These are phyloP conservation scores for Pteropus alecto DNA, from an alignment of 2,113 vertebrate genomes.

Conservation along the genomic window DNA sequence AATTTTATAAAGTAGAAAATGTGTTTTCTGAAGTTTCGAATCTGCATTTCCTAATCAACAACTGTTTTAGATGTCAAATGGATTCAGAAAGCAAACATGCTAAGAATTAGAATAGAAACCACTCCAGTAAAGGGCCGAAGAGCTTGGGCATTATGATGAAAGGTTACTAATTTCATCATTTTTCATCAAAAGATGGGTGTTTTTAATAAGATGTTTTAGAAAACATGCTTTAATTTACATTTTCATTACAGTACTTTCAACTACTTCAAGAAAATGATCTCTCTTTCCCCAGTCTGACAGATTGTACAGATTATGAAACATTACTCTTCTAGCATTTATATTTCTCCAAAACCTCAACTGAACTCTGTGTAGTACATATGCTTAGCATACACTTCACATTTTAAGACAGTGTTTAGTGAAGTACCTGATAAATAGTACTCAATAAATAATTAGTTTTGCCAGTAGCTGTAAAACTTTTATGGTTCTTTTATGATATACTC, in stretches of 20 bases:
- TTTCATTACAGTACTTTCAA: conserved; percentile 44
- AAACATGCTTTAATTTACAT: neutral
- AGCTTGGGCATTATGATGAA: conserved; percentile 6
- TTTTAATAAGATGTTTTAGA: conserved; percentile 48
- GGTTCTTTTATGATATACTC: neutral
- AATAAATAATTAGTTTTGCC: neutral
- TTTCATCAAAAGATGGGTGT: conserved; percentile 50
- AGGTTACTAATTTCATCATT: conserved; percentile 51
- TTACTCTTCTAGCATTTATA: neutral
- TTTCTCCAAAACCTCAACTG: neutral
- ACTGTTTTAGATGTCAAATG: conserved; percentile 33
- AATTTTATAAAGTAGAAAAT: conserved; percentile 52
- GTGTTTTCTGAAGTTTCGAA: conserved; percentile 56
- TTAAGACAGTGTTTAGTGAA: neutral
- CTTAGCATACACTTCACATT: neutral
- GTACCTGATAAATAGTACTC: neutral
- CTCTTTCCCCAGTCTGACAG: neutral
- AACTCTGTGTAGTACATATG: neutral
- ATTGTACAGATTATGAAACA: neutral
- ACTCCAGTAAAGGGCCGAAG: neutral
- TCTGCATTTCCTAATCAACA: neutral
- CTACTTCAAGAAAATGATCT: conserved; percentile 17
- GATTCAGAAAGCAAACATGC: conserved; percentile 27
- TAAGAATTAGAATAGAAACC: conserved; percentile 55
- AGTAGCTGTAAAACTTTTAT: neutral